A percentile compares a stretch with the other conserved stretches of the same genome.
phyloP scores from a whole-genome alignment of 2,797 vertebrate genomes.

The Galago senegalensis region DNA sequence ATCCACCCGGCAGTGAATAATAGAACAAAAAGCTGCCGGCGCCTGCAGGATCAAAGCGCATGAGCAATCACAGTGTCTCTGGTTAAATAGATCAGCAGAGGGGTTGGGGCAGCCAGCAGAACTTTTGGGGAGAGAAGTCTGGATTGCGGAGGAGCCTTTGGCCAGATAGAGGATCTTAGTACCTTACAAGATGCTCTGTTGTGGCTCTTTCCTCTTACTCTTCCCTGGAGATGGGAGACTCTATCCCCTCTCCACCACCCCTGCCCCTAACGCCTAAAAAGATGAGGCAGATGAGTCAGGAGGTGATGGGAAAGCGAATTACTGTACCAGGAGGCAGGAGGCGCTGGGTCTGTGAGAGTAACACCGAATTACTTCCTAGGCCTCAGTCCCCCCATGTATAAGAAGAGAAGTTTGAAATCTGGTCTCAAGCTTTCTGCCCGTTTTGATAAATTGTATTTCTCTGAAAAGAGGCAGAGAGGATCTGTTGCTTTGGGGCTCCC shows the following conservation, averaged over 20 bases:
- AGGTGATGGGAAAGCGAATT: not conserved
- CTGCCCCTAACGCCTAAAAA: not conserved
- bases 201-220: not conserved
- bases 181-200: not conserved
- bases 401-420: not conserved
- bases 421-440: not conserved
- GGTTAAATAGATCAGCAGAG: conserved; percentile 62
- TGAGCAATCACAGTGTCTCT: conserved; percentile 60
- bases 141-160: not conserved
- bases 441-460: not conserved
- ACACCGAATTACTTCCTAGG: not conserved
- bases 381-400: not conserved
- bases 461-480: not conserved
- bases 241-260: not conserved
- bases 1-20: conserved; percentile 85
- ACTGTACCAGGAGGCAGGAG: not conserved
- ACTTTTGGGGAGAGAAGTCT: not conserved
- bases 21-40: conserved; percentile 86
- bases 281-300: not conserved
- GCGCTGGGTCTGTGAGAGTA: not conserved
- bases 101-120: not conserved
- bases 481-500: not conserved
- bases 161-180: not conserved
- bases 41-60: conserved; percentile 82
- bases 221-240: not conserved